Base-by-base conservation (phyloP, 2,113 vertebrate genomes). In the Poicephalus meyeri region DNA sequence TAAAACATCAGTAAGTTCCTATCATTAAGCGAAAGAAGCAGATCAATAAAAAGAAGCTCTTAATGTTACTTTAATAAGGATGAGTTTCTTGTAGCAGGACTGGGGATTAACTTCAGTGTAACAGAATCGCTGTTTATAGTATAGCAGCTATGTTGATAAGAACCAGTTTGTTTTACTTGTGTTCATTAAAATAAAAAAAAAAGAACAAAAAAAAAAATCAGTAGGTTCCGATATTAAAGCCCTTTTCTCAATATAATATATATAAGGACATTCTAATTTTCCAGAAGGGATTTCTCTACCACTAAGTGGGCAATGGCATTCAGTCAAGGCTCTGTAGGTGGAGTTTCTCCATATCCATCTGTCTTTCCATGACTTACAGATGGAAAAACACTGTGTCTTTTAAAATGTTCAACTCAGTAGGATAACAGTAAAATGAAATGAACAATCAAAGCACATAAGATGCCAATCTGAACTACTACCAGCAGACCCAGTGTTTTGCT, bases 11-110 rank as follows among this genome's bases (percentile, higher is more conserved):
- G 97, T 97, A 98, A 97, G 97, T 98, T 98, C 95, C 96, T 98
- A 97, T 98, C 97, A 97, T 97, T 98, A 98, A 97, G 95, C 90
- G 94, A 96, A 98, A 96, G 96, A 77, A 97, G 86, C 96, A 97
- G 97, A 98, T 98, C 97, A 97, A 98, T 98, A 98, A 98, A 98
- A 98, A 97, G 94, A 65, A 98, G 97, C 96, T 97, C 97, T 98
- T 98, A 98, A 98, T 98, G 98, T 98, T 98, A 97, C 95, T 98
- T 98, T 98, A 98, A 98, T 98, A 98, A 98, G 97, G 96, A 96
- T 83, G 96, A 90, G 89, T 98, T 98, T 98, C 97, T 97, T 97
- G 94, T 95, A 97, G 97, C 92, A 94, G 96, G 94, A 95, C 79
- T 95, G 80, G 61, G 89, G 95, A 98, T 97, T 97, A 98, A 97